Evolutionary conservation across 2,797 vertebrate genomes (phyloP), one percentile per base, ranked within the genome.

Genomic region (Peromyscus attwateri): DNA sequence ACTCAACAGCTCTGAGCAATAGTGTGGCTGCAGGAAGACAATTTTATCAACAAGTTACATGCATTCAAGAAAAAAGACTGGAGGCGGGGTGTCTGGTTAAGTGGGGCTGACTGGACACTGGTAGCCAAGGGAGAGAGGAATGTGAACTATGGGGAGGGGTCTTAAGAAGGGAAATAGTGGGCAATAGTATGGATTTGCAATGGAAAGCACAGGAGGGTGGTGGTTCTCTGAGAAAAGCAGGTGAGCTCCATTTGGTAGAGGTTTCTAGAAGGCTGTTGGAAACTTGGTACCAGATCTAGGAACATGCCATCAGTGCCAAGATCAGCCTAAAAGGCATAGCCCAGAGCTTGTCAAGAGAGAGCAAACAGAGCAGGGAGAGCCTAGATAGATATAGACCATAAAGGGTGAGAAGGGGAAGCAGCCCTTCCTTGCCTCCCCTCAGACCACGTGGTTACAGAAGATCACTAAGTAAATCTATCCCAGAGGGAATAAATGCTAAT

Each of bases 161-260:
- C 19, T 2, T 23, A 29, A 49, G 46, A 52, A 52, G 40, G 71
- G 79, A 81, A 52, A 70, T 11, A n/a, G 49, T 29, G 60, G 13
- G n/a, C 2, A 1, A 43, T 8, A 17, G 8, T 17, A 40, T 6
- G 62, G 55, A 31, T 49, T 37, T 46, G 37, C 0, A 13, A 0
- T 19, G 23, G 29, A 27, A n/a, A 73, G 43, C 52, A 11, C 31
- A 2, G 8, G 21, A 70, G 11, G 43, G 29, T 1, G 55, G 76
- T 25, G 70, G 40, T 17, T 94, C 60, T 81, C 64, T 43, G 66
- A 25, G 21, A 77, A 23, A 71, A 49, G 68, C 6, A 52, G 55
- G 49, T 4, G 25, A 40, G 64, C 0, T 83, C 62, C n/a, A 57
- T 46, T 64, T 46, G 76, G 25, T 46, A 71, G 88, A 57, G 5